Conservation (phyloP, 2,797 vertebrate species). For the Ptychadena robeensis region DNA sequence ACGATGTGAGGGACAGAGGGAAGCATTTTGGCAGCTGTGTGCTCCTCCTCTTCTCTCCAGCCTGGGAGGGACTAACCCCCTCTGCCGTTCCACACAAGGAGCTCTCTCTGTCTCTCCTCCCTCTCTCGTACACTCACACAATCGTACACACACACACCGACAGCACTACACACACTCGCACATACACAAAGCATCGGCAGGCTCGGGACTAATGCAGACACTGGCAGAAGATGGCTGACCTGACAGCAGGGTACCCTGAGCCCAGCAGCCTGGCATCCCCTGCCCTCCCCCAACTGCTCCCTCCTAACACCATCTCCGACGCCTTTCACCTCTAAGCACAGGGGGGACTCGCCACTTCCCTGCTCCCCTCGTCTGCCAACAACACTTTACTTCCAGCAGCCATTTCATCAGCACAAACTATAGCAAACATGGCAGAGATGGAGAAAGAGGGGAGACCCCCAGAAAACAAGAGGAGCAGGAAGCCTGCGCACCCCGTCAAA, state of each 20-base stretch:
- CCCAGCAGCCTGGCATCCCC: constrained; percentile 71
- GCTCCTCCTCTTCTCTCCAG: constrained; percentile 50
- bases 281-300: constrained; percentile 64
- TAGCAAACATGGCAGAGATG: constrained; percentile 97
- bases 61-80: constrained; percentile 70
- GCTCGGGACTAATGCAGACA: constrained; percentile 79
- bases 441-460: constrained; percentile 99
- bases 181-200: constrained; percentile 49
- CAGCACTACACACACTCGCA: constrained; percentile 53
- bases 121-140: constrained; percentile 65
- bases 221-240: constrained; percentile 92
- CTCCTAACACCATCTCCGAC: constrained; percentile 70
- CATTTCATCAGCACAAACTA: constrained; percentile 85
- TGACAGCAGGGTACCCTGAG: constrained; percentile 79
- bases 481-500: constrained; percentile 97
- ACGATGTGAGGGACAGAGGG: neutral
- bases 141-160: constrained; percentile 39
- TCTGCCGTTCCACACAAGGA: constrained; percentile 85
- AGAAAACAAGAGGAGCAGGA: constrained; percentile 98
- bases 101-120: constrained; percentile 73
- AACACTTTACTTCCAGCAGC: constrained; percentile 75
- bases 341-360: constrained; percentile 62
- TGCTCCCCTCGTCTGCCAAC: constrained; percentile 61
- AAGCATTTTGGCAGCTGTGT: constrained; percentile 46
- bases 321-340: constrained; percentile 69